Conservation (phyloP, 2,888 invertebrate species). For the Silvanus unidentatus region DNA sequence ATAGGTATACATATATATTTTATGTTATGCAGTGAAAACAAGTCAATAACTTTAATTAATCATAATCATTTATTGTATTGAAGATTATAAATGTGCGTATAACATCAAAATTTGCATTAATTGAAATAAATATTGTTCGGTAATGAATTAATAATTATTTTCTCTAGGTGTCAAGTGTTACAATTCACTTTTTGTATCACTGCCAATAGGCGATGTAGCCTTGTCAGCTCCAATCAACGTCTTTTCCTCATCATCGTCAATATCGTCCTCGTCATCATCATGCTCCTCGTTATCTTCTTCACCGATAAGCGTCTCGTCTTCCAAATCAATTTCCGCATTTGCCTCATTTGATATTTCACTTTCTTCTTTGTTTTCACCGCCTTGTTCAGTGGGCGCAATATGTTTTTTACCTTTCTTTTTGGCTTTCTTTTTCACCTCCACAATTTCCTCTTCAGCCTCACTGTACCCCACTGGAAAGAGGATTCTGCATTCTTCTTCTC, state of each 20-base stretch:
- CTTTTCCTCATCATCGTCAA: conserved; percentile 21
- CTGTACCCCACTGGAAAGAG: conserved; percentile 67
- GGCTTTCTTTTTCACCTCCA: conserved; percentile 50
- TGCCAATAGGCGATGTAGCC: conserved; percentile 49
- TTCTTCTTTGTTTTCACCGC: not conserved
- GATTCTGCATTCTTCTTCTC: conserved; percentile 56
- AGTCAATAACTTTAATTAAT: too few species aligned
- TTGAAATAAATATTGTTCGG: too few species aligned
- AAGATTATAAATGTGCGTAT: too few species aligned
- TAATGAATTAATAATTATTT: too few species aligned
- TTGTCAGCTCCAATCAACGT: conserved; percentile 42
- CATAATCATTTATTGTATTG: too few species aligned
- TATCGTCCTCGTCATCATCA: conserved; percentile 22
- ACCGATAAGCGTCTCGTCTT: conserved; percentile 20
- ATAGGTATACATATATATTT: too few species aligned
- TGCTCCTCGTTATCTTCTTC: conserved; percentile 23
- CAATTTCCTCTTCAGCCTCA: conserved; percentile 46
- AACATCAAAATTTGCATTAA: too few species aligned
- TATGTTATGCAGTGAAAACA: too few species aligned
- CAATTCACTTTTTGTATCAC: not conserved
- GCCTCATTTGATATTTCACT: conserved; percentile 18
- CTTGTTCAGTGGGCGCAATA: not conserved
- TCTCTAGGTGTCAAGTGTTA: too few species aligned
- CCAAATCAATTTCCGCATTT: conserved; percentile 24
- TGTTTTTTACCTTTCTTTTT: conserved; percentile 41